Evolutionary conservation across 2,888 invertebrate species (phyloP), one percentile per base, ranked within the genome.

Genomic region (Lymantria dispar): DNA sequence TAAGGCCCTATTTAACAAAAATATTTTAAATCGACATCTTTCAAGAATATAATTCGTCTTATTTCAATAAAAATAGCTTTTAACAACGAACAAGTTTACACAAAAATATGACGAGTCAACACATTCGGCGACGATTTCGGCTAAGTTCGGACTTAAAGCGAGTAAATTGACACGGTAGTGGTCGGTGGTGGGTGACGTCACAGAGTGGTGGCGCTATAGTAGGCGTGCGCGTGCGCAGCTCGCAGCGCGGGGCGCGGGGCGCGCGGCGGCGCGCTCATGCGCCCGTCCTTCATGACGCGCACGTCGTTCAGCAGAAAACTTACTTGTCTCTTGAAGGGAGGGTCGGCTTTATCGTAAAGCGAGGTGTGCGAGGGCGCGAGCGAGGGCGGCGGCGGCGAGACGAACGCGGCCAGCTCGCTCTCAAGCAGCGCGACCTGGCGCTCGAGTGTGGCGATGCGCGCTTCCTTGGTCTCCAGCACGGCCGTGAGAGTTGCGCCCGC

Each of bases 361-460:
- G 89, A 93, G 78, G 91, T 82, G 81, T 92, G 92, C 64, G 90
- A 90, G 74, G 85, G 90, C 82, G 89, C 85, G 83, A 89, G 85
- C 77, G 90, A 88, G 76, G 86, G 82, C 80, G 91, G 86, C 85
- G 83, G 87, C 87, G 87, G 87, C 79, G 83, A 88, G 78, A 74
- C 85, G 77, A 83, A 82, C 81, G 83, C 80, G 74, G 85, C 86
- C 85, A 96, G 91, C 92, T 96, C 96, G 85, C 94, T 92, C 91
- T 97, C 96, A 83, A 96, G 93, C 81, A 96, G 92, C 72, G 93
- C 93, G 72, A 97, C 94, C 89, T 97, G 96, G 75, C 95, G 95
- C 93, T 98, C 97, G 89, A 98, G 93, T 63, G 95, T 96, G 80
- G 95, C 94, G 86, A 97, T 96, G 86, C 96, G 94, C 77, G 95